phyloP scores from a whole-genome alignment of 2,113 vertebrate species.

The Rhodinocichla rosea region DNA sequence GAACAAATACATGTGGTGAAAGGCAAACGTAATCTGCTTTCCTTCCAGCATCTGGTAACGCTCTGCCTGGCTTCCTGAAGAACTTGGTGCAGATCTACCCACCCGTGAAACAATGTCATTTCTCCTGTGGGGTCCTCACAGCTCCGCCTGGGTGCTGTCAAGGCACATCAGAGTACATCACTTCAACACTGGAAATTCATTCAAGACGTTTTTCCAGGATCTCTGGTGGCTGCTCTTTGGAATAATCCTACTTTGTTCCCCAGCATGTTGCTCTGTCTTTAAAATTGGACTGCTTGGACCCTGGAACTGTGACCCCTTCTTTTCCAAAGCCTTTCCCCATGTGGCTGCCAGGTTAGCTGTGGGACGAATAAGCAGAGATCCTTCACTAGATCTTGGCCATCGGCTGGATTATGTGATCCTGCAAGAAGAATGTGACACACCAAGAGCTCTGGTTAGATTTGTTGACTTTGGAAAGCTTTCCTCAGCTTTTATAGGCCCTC shows the following conservation, averaged over 20 bases:
- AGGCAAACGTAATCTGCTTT: not conserved
- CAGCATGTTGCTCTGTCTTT: conserved; percentile 74
- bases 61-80: not conserved
- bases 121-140: conserved; percentile 54
- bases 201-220: conserved; percentile 31
- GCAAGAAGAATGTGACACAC: conserved; percentile 84
- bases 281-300: conserved; percentile 88
- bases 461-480: conserved; percentile 72
- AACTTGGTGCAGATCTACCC: not conserved
- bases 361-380: conserved; percentile 79
- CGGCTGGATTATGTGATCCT: conserved; percentile 82
- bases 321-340: conserved; percentile 80
- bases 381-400: conserved; percentile 72
- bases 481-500: conserved; percentile 82
- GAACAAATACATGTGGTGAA: not conserved
- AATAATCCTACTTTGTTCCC: conserved; percentile 68
- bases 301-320: conserved; percentile 85
- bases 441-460: conserved; percentile 80
- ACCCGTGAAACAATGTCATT: conserved; percentile 76
- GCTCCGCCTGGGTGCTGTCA: conserved; percentile 49
- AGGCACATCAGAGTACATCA: conserved; percentile 28
- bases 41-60: conserved; percentile 19
- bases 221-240: conserved; percentile 73
- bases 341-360: conserved; percentile 81
- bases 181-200: conserved; percentile 28